phyloP scores from a whole-genome alignment of 2,888 invertebrate genomes.

The Lypha dubia region DNA sequence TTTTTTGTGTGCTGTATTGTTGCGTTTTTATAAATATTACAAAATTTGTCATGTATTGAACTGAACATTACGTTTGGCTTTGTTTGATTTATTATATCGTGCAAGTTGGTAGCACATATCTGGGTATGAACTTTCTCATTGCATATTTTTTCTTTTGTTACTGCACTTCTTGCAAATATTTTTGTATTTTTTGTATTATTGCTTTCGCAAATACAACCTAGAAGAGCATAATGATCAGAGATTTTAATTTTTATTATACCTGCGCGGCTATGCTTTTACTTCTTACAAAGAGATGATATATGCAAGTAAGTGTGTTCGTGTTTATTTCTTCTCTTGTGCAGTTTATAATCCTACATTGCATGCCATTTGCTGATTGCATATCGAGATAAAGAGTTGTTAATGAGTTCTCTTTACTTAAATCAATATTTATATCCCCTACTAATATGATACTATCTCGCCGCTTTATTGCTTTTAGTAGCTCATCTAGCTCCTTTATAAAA shows the following conservation, averaged over 20 bases:
- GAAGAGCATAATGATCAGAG: background rate
- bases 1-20: background rate
- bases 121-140: background rate
- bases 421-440: conserved; percentile 14
- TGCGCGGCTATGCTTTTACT: background rate
- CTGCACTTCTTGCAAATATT: background rate
- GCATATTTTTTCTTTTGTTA: background rate
- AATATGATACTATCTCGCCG: background rate
- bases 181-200: too few species aligned
- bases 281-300: conserved; percentile 16
- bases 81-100: background rate
- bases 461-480: background rate
- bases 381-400: conserved; percentile 12
- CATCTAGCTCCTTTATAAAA: conserved; percentile 11
- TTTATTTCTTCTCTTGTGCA: conserved; percentile 20
- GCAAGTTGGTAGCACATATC: background rate
- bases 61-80: background rate
- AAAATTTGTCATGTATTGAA: background rate
- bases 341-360: background rate
- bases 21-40: background rate
- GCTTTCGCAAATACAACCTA: background rate
- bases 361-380: background rate
- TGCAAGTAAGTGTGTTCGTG: conserved; percentile 12
- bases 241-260: conserved; percentile 4
- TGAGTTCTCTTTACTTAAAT: background rate